These are phyloP conservation scores for Hypena proboscidalis DNA, from an alignment of 2,888 invertebrate genomes.

Conservation along the genomic window DNA sequence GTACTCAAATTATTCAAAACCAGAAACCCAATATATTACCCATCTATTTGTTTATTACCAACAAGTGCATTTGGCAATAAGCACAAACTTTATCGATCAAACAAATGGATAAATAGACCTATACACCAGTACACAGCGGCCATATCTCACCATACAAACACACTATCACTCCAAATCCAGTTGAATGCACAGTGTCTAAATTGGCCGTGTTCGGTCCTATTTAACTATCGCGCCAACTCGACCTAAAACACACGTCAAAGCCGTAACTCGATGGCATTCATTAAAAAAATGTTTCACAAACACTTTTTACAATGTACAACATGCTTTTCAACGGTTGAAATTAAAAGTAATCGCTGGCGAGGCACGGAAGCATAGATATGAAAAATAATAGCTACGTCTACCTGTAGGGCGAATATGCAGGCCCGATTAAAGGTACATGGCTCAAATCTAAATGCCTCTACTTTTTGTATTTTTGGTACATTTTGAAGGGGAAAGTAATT, in stretches of 20 bases:
- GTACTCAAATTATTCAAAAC: no score
- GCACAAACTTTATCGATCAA: no score
- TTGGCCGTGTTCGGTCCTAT: conserved; percentile 16
- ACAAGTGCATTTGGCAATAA: no score
- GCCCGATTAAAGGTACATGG: conserved; percentile 55
- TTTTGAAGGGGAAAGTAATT: conserved; percentile 35
- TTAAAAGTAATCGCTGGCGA: conserved; percentile 74
- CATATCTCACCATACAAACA: background rate
- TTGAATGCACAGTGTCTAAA: conserved; percentile 16
- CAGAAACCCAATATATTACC: no score
- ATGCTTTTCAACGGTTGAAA: conserved; percentile 69
- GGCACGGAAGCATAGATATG: conserved; percentile 71
- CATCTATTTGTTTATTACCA: no score
- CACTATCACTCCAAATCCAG: conserved; percentile 1
- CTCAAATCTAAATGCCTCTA: conserved; percentile 52
- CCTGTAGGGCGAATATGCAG: conserved; percentile 59
- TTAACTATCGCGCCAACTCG: conserved; percentile 56
- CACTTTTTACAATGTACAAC: conserved; percentile 67
- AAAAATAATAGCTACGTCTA: conserved; percentile 69
- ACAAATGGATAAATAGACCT: no score
- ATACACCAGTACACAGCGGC: no score
- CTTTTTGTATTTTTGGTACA: conserved; percentile 44
- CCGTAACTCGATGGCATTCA: conserved; percentile 60
- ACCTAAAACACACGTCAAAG: conserved; percentile 61
- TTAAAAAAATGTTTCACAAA: conserved; percentile 65